Evolutionary conservation across 2,797 vertebrate genomes (phyloP).

Genomic region (Nyctibius grandis): DNA sequence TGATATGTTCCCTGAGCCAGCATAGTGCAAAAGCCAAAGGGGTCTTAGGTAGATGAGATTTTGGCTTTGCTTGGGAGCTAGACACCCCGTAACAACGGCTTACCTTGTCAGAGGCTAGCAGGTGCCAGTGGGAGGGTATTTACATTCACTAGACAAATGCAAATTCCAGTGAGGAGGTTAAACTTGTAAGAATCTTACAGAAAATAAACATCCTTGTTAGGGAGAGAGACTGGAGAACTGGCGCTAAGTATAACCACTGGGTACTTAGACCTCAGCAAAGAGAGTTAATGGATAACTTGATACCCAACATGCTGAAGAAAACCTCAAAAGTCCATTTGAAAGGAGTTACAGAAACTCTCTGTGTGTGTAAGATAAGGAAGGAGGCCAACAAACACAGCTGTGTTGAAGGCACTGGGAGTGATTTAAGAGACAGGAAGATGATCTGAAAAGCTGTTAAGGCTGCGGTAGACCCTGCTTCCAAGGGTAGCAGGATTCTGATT

Average conservation of each 20-base stretch:
- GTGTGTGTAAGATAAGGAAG: slow-evolving; percentile 33
- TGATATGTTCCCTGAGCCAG: rapidly evolving
- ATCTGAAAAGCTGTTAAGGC: not conserved
- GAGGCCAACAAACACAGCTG: slow-evolving; percentile 1
- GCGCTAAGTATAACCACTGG: not conserved
- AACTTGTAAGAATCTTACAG: not conserved
- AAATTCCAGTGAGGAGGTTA: slow-evolving; percentile 32
- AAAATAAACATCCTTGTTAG: slow-evolving; percentile 50
- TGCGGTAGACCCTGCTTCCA: not conserved
- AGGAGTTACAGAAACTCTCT: not conserved
- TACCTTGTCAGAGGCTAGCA: not conserved
- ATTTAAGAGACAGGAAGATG: slow-evolving; percentile 4
- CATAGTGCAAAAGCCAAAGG: not conserved
- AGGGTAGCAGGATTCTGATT: not conserved
- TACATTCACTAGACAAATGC: not conserved
- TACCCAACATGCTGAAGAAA: not conserved
- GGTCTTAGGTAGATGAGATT: not conserved
- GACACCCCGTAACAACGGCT: not conserved
- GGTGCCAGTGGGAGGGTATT: not conserved
- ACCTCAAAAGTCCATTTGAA: slow-evolving; percentile 2
- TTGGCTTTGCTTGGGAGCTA: not conserved
- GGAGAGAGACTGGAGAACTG: not conserved
- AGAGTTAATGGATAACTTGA: slow-evolving; percentile 35
- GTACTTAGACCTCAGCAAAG: not conserved
- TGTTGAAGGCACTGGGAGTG: not conserved